Evolutionary conservation across 2,888 invertebrate species (phyloP).

Genomic region (Rhagonycha fulva): DNA sequence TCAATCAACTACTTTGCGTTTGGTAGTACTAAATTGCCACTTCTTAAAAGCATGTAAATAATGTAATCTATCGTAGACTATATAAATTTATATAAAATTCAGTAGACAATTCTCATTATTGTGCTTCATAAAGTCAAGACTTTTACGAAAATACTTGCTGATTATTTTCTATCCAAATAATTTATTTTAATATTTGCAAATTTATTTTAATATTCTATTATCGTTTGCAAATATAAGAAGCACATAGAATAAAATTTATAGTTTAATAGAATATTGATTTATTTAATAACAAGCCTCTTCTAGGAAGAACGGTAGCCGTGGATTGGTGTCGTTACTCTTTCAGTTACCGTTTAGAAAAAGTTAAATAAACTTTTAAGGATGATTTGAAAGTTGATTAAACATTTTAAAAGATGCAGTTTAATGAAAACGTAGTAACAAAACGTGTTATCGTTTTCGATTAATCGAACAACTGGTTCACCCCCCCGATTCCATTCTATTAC

Average conservation of each 20-base stretch:
- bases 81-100: background rate
- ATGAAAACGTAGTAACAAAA: background rate
- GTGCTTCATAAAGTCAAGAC: background rate
- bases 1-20: no score
- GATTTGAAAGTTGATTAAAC: no score
- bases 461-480: background rate
- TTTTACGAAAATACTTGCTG: background rate
- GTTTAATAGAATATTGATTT: background rate
- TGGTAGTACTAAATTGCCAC: no score
- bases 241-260: background rate
- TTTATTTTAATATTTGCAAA: background rate
- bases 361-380: background rate
- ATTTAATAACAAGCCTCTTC: background rate
- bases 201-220: background rate
- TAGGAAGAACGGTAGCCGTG: background rate
- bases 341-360: background rate
- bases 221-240: background rate
- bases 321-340: background rate
- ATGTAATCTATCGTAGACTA: no score
- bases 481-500: background rate
- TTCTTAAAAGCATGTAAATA: no score
- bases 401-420: background rate
- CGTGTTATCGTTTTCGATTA: background rate
- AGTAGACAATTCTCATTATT: background rate
- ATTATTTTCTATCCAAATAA: background rate